Evolutionary conservation across 2,888 invertebrate genomes (phyloP), one percentile per base, ranked within the genome.

Genomic region (Monoplex corrugatus): DNA sequence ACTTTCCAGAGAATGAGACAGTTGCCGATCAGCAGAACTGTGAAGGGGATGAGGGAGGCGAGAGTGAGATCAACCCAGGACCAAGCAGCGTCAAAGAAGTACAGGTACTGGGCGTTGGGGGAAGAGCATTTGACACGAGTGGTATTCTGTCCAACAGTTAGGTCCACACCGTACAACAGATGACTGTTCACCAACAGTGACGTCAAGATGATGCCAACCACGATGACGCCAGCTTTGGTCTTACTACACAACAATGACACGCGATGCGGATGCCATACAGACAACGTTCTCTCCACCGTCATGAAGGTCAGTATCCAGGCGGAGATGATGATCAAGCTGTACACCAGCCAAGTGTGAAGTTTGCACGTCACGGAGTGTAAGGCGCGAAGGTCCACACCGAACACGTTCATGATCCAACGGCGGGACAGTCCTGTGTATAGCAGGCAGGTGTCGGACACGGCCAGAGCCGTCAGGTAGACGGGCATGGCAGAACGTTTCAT

Each of bases 251-350:
- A 85, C 0, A 89, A 57, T 87, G 90, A 92, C 10, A 93, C 93
- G 1, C 87, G 90, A 87, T 93, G 92, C 8, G 94, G 94, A 80
- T 92, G 87, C 90, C 94, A 94, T 6, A 93, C 92, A 0, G 93
- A 92, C 10, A 94, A 89, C 0, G 93, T 92, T n/a, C 94, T 75
- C 80, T 94, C 94, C 80, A 94, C 44, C 0, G 94, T 94, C 45
- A 95, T 93, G n/a, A 92, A 91, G 28, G 93, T 93, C 43, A 95
- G 91, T 32, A 94, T 92, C 95, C 95, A 95, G 0, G 93, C 92
- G 2, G 94, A 94, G 75, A 93, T 91, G 78, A 93, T 92, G 0
- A 93, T 88, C 1, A 93, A 90, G 43, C 91, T 91, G 86, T 94
- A 94, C 8, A 94, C 92, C 28, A 94, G 86, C 91, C 93, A 94